Base-by-base conservation (phyloP, 2,797 vertebrate species). In the Serranus cabrilla region DNA sequence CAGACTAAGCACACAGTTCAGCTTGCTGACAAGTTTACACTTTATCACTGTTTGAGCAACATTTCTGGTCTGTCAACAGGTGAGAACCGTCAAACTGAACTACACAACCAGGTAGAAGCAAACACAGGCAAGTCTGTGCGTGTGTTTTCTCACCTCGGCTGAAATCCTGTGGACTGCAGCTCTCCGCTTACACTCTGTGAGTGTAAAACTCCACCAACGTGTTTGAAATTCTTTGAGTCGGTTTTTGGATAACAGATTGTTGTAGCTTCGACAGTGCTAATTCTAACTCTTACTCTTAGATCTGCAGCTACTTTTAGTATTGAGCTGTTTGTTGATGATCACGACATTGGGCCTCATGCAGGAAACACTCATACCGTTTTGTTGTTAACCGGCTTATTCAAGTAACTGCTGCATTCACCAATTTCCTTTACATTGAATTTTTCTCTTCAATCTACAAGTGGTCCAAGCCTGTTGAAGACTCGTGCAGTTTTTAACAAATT, bases 1-100 rank as follows among this genome's bases (percentile, higher is more conserved):
- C 27, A 51, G 42, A 17, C 68, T 20, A 6, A 12, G 37, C 67
- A 42, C 62, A 56, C 60, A 40, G 64, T 51, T 76, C 58, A 12
- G 56, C 17, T 70, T 55, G 25, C 59, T 70, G 80, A 80, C 74
- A 82, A 76, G 34, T 73, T 0, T 76, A 64, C 52, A 73, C 80
- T 80, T 76, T 18, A 51, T 73, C 37, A 18, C 10, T 73, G 63
- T 79, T 82, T 70, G 69, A 76, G 47, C 56, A 78, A 62, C 55
- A 73, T 56, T 25, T 73, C 46, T 72, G 55, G 74, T 60, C 69
- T 89, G 84, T 89, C 85, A 82, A 78, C 80, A 83, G 75, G 80
- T 63, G 59, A 85, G 65, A 76, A 55, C 70, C 66, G 42, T 82
- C n/a, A 50, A 69, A 63, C 47, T 70, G 63, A 67, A 56, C 58